Percentiles rank a stretch among this genome's conserved stretches.
Conservation (phyloP, 2,113 vertebrate genomes). For the zebrafish (Danio rerio) region DNA sequence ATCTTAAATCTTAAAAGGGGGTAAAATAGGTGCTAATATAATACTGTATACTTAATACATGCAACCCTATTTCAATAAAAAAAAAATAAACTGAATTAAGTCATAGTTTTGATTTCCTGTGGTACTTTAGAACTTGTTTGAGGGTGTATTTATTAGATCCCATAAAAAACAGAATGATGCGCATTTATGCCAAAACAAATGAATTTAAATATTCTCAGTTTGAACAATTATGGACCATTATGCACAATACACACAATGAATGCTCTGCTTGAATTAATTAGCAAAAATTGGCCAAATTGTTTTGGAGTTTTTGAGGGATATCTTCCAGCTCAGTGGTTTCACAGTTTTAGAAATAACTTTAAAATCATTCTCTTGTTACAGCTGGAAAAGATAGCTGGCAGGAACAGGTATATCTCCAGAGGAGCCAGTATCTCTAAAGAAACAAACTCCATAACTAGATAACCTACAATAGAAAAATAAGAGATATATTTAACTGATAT, state of each 20-base stretch:
- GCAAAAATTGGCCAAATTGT: background rate
- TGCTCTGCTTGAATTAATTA: background rate
- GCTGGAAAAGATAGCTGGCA: background rate
- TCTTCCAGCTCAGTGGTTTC: background rate
- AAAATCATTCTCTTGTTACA: background rate
- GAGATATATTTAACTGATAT: background rate
- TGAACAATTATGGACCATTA: background rate
- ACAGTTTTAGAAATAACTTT: background rate
- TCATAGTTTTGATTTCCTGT: background rate
- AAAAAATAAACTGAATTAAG: background rate
- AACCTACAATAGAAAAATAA: background rate
- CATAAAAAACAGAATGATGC: background rate
- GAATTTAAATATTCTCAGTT: background rate
- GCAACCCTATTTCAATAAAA: too few species aligned
- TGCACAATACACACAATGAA: background rate
- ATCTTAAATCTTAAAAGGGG: too few species aligned
- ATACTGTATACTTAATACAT: too few species aligned
- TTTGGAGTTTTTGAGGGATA: background rate
- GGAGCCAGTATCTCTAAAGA: background rate
- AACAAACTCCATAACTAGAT: background rate
- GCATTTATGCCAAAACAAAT: background rate
- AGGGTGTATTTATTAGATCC: background rate
- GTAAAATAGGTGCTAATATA: too few species aligned
- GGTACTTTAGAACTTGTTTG: background rate
- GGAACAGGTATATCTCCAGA: background rate